Evolutionary conservation across 1,140 invertebrate species (phyloP), one percentile per base, ranked within the genome.

Genomic region (Calosoma granatense): DNA sequence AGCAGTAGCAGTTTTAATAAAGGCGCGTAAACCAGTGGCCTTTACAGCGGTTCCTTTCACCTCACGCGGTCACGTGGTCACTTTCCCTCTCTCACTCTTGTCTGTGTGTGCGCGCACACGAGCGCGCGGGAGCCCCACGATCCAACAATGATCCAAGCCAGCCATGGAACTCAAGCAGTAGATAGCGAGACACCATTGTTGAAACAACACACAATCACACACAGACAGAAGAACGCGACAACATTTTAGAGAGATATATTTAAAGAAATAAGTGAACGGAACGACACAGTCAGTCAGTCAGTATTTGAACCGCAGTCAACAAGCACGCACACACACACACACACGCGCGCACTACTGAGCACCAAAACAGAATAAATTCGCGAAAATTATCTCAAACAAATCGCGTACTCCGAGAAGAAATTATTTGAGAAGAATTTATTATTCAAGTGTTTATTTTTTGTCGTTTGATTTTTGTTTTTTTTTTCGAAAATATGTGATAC

Each of bases 111-210:
- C n/a, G 26, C 6, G 6, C n/a, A n/a, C n/a, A 36, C 41, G 57
- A 41, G 57, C 53, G 53, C 30, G 26, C 41, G 12, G 20, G 54
- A 54, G 26, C n/a, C n/a, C n/a, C n/a, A n/a, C n/a, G n/a, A n/a
- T n/a, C 19, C 19, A 39, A 23, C 54, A 55, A 55, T 55, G 54
- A 19, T 55, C 36, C 26, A 55, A 55, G 22, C 21, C 21, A 55
- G 54, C 36, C n/a, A 19, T 17, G 19, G 21, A 21, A 51, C 20
- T 22, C 30, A 36, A 22, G 54, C 47, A 58, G 57, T 58, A 15
- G 22, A 54, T 52, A 41, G 51, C 57, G 57, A 54, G 57, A 58
- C 53, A 58, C 41, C 54, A 58, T 58, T 58, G 53, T 58, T 58
- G 57, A 26, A 57, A 41, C 52, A 58, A 39, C 21, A 54, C 17